Percentiles rank a stretch among this genome's conserved stretches.
phyloP scores from a whole-genome alignment of 2,113 vertebrate genomes.

The Corydoras maculifer region DNA sequence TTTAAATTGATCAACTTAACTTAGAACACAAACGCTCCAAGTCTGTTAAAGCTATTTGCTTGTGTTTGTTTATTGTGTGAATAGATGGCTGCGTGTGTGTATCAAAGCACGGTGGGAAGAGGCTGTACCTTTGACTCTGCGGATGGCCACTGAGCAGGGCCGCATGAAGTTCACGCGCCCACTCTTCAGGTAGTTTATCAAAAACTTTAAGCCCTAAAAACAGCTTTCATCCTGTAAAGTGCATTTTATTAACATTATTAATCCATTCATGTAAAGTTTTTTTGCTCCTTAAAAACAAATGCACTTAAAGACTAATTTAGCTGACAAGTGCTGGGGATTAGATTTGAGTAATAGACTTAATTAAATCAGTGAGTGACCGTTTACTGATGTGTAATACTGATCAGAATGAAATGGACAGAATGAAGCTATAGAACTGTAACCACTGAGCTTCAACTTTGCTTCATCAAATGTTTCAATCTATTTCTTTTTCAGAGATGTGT shows the following conservation, averaged over 20 bases:
- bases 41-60: not conserved
- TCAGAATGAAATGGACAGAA: not conserved
- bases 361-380: too few species aligned
- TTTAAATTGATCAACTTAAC: too few species aligned
- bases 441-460: not conserved
- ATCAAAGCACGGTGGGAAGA: conserved; percentile 84
- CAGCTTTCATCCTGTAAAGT: too few species aligned
- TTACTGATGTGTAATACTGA: too few species aligned
- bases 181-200: conserved; percentile 75
- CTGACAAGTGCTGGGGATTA: too few species aligned
- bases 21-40: too few species aligned
- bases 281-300: too few species aligned
- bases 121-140: conserved; percentile 79
- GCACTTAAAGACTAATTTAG: too few species aligned
- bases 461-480: not conserved
- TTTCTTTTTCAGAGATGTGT: conserved; percentile 73
- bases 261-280: too few species aligned
- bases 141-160: conserved; percentile 93
- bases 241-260: too few species aligned
- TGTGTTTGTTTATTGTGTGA: conserved; percentile 25
- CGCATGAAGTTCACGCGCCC: conserved; percentile 94
- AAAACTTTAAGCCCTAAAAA: too few species aligned
- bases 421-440: not conserved
- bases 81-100: conserved; percentile 88
- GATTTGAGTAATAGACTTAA: too few species aligned